phyloP scores from a whole-genome alignment of 2,888 invertebrate species.

The Melieria picta region DNA sequence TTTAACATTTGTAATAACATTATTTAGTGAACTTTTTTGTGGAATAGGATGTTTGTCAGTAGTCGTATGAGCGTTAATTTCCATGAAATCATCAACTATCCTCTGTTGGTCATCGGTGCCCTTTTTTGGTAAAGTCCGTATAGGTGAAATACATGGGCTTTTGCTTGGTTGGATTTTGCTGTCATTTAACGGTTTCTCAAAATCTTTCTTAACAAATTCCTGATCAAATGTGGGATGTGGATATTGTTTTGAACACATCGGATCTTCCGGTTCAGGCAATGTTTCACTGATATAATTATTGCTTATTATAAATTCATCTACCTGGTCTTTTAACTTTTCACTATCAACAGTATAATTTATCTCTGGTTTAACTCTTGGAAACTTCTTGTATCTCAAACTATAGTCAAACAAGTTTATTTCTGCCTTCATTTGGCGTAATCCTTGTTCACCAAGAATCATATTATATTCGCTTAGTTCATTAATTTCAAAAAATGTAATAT shows the following conservation, averaged over 20 bases:
- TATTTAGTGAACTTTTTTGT: not conserved
- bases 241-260: not conserved
- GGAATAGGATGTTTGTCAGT: constrained; percentile 20
- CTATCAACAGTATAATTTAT: not conserved
- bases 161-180: not conserved
- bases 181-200: constrained; percentile 20
- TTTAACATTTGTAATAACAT: not conserved
- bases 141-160: no score
- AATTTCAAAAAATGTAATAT: no score
- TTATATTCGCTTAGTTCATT: no score
- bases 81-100: constrained; percentile 28
- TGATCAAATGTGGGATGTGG: constrained; percentile 27
- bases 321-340: not conserved
- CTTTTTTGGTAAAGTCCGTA: no score
- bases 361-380: not conserved
- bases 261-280: not conserved
- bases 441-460: no score
- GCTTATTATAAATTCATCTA: not conserved
- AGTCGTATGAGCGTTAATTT: constrained; percentile 24
- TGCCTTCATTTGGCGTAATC: no score
- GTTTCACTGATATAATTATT: not conserved
- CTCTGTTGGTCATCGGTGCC: not conserved
- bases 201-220: constrained; percentile 27
- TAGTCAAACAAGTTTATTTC: not conserved
- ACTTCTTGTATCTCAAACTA: not conserved